phyloP scores from a whole-genome alignment of 2,888 invertebrate genomes.

The Junonia oenone region DNA sequence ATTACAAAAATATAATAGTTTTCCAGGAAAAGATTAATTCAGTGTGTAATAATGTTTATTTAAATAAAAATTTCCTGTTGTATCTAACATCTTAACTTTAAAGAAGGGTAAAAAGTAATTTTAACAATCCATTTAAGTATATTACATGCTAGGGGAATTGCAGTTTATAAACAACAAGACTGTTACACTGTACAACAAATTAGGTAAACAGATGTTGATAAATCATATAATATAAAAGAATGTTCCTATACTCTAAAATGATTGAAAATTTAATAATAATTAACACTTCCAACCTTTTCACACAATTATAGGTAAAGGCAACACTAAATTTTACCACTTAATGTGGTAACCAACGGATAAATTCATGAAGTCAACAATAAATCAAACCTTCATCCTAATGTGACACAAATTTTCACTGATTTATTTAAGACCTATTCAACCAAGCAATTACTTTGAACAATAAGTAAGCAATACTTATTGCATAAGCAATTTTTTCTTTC shows the following conservation, averaged over 20 bases:
- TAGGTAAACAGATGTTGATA: slow-evolving; percentile 34
- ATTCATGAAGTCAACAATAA: slow-evolving; percentile 57
- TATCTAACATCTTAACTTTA: slow-evolving; percentile 36
- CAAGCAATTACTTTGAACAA: slow-evolving; percentile 91
- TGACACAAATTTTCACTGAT: slow-evolving; percentile 33
- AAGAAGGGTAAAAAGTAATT: slow-evolving; percentile 40
- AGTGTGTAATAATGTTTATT: slow-evolving; percentile 43
- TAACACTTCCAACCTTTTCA: slow-evolving; percentile 44
- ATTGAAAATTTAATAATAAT: slow-evolving; percentile 39
- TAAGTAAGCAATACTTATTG: slow-evolving; percentile 91
- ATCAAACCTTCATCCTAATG: slow-evolving; percentile 61
- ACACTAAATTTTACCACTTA: slow-evolving; percentile 19
- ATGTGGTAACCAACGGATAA: slow-evolving; percentile 19
- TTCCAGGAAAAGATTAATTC: background rate
- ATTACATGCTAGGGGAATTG: slow-evolving; percentile 41
- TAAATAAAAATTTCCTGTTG: slow-evolving; percentile 57
- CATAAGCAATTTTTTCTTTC: slow-evolving; percentile 91
- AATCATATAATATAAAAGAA: slow-evolving; percentile 55
- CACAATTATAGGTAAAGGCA: slow-evolving; percentile 3
- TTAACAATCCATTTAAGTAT: slow-evolving; percentile 52
- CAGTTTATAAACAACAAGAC: slow-evolving; percentile 34
- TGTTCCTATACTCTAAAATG: slow-evolving; percentile 64
- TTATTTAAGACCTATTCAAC: slow-evolving; percentile 81
- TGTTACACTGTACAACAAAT: slow-evolving; percentile 56
- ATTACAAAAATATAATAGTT: background rate